phyloP scores from a whole-genome alignment of 1,140 invertebrate species.

The Drosophila eugracilis region DNA sequence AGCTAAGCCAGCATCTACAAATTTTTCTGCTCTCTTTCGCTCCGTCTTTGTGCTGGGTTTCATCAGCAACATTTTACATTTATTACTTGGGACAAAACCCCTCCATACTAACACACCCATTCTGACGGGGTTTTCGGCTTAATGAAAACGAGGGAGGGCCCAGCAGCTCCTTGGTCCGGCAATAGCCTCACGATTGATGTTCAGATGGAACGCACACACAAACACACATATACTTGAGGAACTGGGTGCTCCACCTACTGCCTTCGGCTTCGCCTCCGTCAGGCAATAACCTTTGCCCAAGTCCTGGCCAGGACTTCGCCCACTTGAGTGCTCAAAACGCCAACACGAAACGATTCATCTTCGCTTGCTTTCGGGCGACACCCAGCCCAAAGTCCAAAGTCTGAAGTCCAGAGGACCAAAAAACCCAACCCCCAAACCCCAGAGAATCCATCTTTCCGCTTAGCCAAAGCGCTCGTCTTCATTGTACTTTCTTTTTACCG shows the following conservation, averaged over 20 bases:
- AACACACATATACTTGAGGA: slow-evolving; percentile 22
- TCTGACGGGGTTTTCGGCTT: slow-evolving; percentile 30
- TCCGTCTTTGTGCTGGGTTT: slow-evolving; percentile 69
- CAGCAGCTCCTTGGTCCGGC: slow-evolving; percentile 47
- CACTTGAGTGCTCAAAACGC: slow-evolving; percentile 77
- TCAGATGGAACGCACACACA: slow-evolving; percentile 49
- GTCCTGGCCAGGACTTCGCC: slow-evolving; percentile 52
- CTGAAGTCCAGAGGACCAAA: slow-evolving; percentile 7
- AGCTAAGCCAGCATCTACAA: slow-evolving; percentile 63
- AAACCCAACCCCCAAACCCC: neutral
- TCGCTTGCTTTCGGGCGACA: slow-evolving; percentile 65
- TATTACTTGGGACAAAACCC: slow-evolving; percentile 62
- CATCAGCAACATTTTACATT: slow-evolving; percentile 78
- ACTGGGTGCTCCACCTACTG: neutral
- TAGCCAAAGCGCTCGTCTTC: slow-evolving; percentile 69
- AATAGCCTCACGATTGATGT: slow-evolving; percentile 71
- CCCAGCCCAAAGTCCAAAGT: slow-evolving; percentile 27
- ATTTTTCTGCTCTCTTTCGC: slow-evolving; percentile 65
- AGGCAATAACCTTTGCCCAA: slow-evolving; percentile 52
- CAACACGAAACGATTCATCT: slow-evolving; percentile 82
- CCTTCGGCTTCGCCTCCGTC: slow-evolving; percentile 4
- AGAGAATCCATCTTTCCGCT: slow-evolving; percentile 59
- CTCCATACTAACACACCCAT: slow-evolving; percentile 31
- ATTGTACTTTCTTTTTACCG: slow-evolving; percentile 54
- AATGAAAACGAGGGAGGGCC: slow-evolving; percentile 69